Evolutionary conservation across 2,888 invertebrate species (phyloP).

Genomic region (Lepidonotus clava): DNA sequence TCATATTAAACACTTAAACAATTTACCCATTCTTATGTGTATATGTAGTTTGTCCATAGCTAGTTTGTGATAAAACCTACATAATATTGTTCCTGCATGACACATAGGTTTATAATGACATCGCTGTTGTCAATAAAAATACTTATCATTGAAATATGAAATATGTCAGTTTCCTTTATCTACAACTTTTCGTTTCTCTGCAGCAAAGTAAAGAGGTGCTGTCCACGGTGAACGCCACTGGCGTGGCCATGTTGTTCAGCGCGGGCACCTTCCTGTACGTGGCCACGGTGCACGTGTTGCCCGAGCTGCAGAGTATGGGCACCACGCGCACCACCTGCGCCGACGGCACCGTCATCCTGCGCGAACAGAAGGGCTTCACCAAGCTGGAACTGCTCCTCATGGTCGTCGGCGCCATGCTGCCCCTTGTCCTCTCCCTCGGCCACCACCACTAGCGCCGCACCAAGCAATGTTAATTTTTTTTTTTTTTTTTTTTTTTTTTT

Average conservation of each 20-base stretch:
- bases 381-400: constrained; percentile 90
- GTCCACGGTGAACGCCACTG: constrained; percentile 94
- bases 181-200: constrained; percentile 71
- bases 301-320: constrained; percentile 86
- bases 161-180: no score
- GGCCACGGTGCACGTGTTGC: constrained; percentile 98
- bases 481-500: no score
- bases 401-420: constrained; percentile 92
- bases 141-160: no score
- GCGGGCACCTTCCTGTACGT: constrained; percentile 99
- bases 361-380: constrained; percentile 83
- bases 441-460: constrained; percentile 82
- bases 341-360: constrained; percentile 74
- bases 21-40: no score
- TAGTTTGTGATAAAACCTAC: no score
- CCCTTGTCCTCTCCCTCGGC: constrained; percentile 93
- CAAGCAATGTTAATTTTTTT: no score
- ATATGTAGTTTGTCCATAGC: no score
- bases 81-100: no score
- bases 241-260: constrained; percentile 98
- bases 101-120: no score
- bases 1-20: no score
- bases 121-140: no score
- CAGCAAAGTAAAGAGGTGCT: constrained; percentile 95
- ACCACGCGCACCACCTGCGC: constrained; percentile 69